A percentile compares a stretch with the other conserved stretches of the same genome.
Evolutionary conservation across 2,888 invertebrate species (phyloP).

Genomic region (Ptilodon capucinus): DNA sequence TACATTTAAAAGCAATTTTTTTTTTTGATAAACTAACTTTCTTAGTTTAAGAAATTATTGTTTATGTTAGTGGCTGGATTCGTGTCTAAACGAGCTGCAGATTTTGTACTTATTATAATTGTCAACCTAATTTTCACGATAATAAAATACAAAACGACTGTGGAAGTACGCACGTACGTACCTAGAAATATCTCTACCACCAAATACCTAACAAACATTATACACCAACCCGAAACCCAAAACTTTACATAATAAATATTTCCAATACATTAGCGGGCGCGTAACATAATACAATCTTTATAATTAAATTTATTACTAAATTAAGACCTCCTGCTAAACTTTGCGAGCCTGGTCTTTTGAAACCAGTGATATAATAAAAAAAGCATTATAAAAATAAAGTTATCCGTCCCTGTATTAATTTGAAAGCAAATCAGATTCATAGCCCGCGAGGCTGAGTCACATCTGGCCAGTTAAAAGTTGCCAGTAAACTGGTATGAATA

Average conservation of each 20-base stretch:
- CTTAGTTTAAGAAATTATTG: too few relatives aligned
- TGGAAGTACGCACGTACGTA: too few relatives aligned
- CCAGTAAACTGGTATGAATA: conserved; percentile 72
- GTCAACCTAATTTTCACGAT: too few relatives aligned
- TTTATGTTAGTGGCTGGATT: too few relatives aligned
- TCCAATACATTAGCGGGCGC: not conserved
- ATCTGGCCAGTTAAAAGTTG: conserved; percentile 81
- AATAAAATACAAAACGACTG: too few relatives aligned
- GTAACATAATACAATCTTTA: conserved; percentile 23
- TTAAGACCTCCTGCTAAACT: conserved; percentile 31
- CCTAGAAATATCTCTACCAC: not conserved
- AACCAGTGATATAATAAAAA: conserved; percentile 27
- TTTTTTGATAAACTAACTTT: too few relatives aligned
- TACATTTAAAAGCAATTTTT: too few relatives aligned
- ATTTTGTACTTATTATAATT: too few relatives aligned
- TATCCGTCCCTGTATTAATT: conserved; percentile 61
- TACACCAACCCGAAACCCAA: not conserved
- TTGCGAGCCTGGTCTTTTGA: conserved; percentile 25
- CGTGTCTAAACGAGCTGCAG: too few relatives aligned
- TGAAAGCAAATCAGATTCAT: conserved; percentile 75
- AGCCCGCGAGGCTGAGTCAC: conserved; percentile 61
- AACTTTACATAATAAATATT: not conserved
- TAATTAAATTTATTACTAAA: conserved; percentile 39
- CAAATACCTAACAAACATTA: not conserved
- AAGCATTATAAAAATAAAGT: conserved; percentile 51